These are phyloP conservation scores for Tenthredo notha DNA, from an alignment of 2,888 invertebrate species.

Conservation along the genomic window DNA sequence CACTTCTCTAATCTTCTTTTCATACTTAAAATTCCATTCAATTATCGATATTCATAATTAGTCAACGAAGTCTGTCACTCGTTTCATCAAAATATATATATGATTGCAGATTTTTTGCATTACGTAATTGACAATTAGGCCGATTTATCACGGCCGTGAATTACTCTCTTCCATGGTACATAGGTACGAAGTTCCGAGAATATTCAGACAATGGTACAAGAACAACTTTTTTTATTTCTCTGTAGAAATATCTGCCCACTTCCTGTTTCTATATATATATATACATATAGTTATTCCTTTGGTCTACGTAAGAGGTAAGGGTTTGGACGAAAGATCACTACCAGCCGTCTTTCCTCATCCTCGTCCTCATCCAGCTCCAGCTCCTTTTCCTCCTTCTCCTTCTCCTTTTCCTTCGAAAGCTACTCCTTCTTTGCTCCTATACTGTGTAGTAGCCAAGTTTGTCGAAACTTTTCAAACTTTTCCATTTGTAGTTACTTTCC, in stretches of 20 bases:
- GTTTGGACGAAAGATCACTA: slow-evolving; percentile 2
- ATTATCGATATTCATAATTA: background rate
- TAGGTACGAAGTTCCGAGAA: background rate
- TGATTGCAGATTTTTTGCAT: background rate
- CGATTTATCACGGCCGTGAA: slow-evolving; percentile 1
- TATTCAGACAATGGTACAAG: background rate
- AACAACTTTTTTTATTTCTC: background rate
- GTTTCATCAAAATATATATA: background rate
- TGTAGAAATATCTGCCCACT: background rate
- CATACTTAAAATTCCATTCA: background rate
- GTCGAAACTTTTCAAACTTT: slow-evolving; percentile 39
- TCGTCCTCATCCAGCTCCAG: background rate
- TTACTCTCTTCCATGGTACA: background rate
- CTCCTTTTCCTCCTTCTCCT: too few relatives aligned
- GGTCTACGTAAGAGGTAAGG: background rate
- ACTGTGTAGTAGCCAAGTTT: slow-evolving; percentile 33
- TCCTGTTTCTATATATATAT: background rate
- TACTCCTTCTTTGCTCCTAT: background rate
- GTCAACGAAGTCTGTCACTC: background rate
- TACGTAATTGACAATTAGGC: background rate
- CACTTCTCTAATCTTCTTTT: background rate
- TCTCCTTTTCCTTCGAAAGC: background rate
- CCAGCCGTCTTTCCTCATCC: background rate
- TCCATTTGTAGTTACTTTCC: slow-evolving; percentile 43
- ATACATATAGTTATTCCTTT: background rate